Conservation (phyloP, 2,797 vertebrate genomes). For the Chiroxiphia lanceolata region DNA sequence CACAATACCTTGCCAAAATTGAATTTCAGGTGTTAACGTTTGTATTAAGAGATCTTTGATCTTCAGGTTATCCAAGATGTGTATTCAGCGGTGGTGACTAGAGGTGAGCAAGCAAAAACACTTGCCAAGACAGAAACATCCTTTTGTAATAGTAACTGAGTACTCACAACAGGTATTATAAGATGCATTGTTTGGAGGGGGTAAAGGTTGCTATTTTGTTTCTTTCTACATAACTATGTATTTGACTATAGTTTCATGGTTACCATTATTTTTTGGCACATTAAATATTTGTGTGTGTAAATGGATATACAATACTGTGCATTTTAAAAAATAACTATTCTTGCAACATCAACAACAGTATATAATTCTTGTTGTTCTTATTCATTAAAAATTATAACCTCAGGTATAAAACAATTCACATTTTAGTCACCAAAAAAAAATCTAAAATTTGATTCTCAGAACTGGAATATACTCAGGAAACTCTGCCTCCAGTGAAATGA, state of each 20-base stretch:
- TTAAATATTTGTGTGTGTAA: neutral
- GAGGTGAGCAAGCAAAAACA: neutral
- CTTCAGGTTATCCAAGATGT: neutral
- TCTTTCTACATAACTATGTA: neutral
- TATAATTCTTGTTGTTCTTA: neutral
- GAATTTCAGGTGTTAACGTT: neutral
- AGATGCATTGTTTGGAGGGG: neutral
- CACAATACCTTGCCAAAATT: neutral
- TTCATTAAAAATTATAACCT: neutral
- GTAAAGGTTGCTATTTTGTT: neutral
- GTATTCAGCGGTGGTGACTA: neutral
- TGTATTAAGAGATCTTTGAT: neutral
- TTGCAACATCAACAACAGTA: neutral
- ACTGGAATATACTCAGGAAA: slow-evolving; percentile 1
- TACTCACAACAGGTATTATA: neutral
- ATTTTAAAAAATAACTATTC: neutral
- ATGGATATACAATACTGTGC: neutral
- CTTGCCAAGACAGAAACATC: neutral
- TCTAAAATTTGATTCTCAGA: neutral
- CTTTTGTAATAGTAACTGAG: neutral
- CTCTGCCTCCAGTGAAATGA: neutral
- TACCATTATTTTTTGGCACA: neutral
- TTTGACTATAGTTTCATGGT: neutral
- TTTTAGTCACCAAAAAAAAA: neutral
- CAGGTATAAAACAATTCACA: neutral